Percentiles rank a stretch among this genome's conserved stretches.
Evolutionary conservation across 1,140 invertebrate species (phyloP).

Genomic region (Drosophila nannoptera): DNA sequence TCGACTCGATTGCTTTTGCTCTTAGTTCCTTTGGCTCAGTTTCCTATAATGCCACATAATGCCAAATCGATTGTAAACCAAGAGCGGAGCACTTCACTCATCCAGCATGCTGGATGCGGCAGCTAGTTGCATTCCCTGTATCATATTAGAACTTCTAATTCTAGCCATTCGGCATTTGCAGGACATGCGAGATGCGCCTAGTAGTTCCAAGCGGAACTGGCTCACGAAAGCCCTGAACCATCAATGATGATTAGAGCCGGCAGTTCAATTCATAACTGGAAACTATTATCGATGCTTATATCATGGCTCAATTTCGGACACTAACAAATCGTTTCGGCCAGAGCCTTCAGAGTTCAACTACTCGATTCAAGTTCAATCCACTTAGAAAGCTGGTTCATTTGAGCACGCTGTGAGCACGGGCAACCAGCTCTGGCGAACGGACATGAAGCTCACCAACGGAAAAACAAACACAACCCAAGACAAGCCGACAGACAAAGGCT

Average conservation of each 20-base stretch:
- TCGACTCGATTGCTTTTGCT: constrained; percentile 37
- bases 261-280: not conserved
- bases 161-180: constrained; percentile 54
- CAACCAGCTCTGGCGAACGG: not conserved
- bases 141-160: constrained; percentile 76
- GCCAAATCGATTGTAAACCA: constrained; percentile 68
- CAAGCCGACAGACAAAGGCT: constrained; percentile 55
- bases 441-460: not conserved
- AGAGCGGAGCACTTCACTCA: constrained; percentile 42
- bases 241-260: no score
- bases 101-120: not conserved
- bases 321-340: no score
- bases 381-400: not conserved
- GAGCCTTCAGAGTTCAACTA: not conserved
- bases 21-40: constrained; percentile 34
- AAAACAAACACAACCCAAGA: constrained; percentile 28
- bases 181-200: constrained; percentile 38
- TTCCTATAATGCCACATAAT: constrained; percentile 71
- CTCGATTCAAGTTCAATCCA: not conserved
- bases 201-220: not conserved
- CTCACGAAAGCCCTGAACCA: no score
- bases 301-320: no score
- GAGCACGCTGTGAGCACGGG: not conserved
- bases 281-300: not conserved
- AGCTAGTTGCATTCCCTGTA: constrained; percentile 43